Evolutionary conservation across 2,888 invertebrate species (phyloP).

Genomic region (Pachycephus smyrnensis): DNA sequence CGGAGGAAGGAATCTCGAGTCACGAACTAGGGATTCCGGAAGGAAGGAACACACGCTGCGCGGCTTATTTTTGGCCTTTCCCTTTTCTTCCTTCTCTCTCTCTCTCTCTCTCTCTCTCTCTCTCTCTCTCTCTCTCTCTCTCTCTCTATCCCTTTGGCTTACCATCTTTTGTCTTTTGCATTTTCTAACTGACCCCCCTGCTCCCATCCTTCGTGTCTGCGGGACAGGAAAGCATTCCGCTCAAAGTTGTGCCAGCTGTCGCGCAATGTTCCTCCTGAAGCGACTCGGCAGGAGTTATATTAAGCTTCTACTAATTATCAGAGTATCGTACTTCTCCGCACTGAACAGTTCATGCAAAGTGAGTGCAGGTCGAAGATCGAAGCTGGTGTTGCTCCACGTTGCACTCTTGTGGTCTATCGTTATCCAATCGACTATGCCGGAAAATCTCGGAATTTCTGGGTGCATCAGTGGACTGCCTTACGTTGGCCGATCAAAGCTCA

Average conservation of each 20-base stretch:
- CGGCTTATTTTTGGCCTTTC: slow-evolving; percentile 43
- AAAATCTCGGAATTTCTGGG: too few relatives aligned
- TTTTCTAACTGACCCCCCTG: slow-evolving; percentile 2
- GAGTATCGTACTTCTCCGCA: neutral
- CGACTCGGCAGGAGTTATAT: neutral
- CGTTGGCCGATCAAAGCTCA: too few relatives aligned
- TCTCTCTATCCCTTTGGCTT: slow-evolving; percentile 19
- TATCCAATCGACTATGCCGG: too few relatives aligned
- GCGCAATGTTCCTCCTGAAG: too few relatives aligned
- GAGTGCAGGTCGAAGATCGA: too few relatives aligned
- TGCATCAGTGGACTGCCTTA: too few relatives aligned
- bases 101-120: too few relatives aligned
- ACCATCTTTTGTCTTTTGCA: slow-evolving; percentile 20
- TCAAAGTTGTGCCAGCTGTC: too few relatives aligned
- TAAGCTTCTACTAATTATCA: slow-evolving; percentile 15
- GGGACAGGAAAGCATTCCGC: neutral
- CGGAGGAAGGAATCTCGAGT: neutral
- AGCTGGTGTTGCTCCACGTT: too few relatives aligned
- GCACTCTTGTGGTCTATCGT: too few relatives aligned
- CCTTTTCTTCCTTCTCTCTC: slow-evolving; percentile 24
- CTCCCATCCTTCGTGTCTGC: neutral
- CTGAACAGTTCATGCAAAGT: too few relatives aligned
- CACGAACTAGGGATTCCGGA: too few relatives aligned
- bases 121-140: neutral
- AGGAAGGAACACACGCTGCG: slow-evolving; percentile 8